Evolutionary conservation across 2,113 vertebrate genomes (phyloP).

Genomic region (Octodon degus): DNA sequence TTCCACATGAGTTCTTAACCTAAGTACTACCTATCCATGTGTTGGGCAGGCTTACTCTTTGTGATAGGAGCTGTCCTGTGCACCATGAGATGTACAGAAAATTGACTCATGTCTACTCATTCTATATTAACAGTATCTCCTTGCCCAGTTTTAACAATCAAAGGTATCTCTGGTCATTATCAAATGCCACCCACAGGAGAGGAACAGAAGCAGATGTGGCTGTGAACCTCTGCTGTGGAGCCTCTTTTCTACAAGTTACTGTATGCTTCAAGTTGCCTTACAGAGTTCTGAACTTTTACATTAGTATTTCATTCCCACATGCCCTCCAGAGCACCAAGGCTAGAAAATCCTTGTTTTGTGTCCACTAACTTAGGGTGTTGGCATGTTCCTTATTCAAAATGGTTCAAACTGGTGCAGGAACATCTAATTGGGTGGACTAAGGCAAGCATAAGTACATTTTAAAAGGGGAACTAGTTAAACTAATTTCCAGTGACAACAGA

Average conservation of each 20-base stretch:
- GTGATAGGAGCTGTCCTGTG: fast-evolving
- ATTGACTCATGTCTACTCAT: not conserved
- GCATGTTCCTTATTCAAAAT: not conserved
- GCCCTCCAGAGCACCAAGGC: not conserved
- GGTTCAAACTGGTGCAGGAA: not conserved
- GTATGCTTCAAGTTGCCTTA: not conserved
- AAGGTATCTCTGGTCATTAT: not conserved
- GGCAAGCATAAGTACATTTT: not conserved
- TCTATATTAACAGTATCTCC: not conserved
- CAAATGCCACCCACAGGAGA: not conserved
- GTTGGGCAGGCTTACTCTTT: not conserved
- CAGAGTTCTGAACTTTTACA: not conserved
- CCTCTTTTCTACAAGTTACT: not conserved
- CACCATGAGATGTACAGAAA: not conserved
- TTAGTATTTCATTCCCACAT: not conserved
- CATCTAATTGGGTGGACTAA: not conserved
- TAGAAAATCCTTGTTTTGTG: not conserved
- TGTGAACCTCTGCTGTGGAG: not conserved
- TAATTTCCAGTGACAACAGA: not conserved
- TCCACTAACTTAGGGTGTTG: not conserved
- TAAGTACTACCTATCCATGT: not conserved
- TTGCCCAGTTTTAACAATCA: not conserved
- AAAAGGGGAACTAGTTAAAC: not conserved
- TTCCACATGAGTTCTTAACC: not conserved
- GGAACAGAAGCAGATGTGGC: not conserved